Percentiles rank a stretch among this genome's conserved stretches.
Conservation (phyloP, 92 coral and sea anemone genomes). For the Diadumene lineata region DNA sequence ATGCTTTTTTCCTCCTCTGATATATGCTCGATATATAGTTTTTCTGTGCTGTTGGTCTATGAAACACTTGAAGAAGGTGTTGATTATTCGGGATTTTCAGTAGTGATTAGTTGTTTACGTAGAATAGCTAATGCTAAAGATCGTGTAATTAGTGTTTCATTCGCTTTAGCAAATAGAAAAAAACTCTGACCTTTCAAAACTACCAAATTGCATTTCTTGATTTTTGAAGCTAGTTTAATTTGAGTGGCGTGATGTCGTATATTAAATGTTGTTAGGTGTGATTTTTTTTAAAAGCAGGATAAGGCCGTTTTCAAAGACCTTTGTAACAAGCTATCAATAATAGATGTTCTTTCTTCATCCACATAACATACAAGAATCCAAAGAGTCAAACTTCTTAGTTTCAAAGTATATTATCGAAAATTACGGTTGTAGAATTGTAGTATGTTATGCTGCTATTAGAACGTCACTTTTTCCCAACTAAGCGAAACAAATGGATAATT, state of each 20-base stretch:
- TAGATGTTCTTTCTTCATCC: not conserved
- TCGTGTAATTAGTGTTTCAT: conserved; percentile 1
- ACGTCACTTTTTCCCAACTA: not conserved
- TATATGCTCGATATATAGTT: not conserved
- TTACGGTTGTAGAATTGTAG: not conserved
- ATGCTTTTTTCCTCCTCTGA: not conserved
- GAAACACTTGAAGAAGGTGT: conserved; percentile 1
- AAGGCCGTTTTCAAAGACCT: not conserved
- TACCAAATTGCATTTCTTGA: not conserved
- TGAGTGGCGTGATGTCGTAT: not conserved
- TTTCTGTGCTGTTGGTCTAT: not conserved
- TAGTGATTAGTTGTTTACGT: not conserved
- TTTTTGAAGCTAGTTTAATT: not conserved
- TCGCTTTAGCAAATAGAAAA: not conserved
- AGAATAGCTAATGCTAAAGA: not conserved
- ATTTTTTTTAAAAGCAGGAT: not conserved
- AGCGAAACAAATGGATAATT: not conserved
- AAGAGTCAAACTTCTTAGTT: not conserved
- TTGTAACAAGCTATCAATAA: not conserved
- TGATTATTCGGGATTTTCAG: not conserved
- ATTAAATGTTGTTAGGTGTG: not conserved
- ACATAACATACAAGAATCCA: not conserved
- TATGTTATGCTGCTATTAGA: not conserved
- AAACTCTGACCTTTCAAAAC: not conserved
- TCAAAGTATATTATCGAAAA: not conserved